phyloP scores from a whole-genome alignment of 2,888 invertebrate species.

The Caenorhabditis sp. region DNA sequence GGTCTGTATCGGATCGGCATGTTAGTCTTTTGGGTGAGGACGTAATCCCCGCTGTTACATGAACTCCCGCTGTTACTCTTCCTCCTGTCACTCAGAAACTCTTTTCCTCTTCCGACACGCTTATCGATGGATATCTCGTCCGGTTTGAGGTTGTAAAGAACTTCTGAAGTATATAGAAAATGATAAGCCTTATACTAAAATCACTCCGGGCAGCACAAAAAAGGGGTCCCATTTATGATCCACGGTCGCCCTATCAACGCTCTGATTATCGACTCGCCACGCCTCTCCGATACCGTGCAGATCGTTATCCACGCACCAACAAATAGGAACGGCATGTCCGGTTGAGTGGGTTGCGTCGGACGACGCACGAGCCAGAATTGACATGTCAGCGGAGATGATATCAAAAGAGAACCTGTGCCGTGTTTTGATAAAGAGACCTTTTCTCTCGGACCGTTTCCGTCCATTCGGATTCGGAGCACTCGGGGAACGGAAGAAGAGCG shows the following conservation, averaged over 20 bases:
- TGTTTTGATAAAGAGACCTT: conserved; percentile 24
- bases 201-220: too few relatives aligned
- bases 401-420: not conserved
- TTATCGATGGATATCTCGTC: not conserved
- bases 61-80: conserved; percentile 17
- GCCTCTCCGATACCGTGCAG: too few relatives aligned
- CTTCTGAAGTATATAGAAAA: too few relatives aligned
- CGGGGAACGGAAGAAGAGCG: too few relatives aligned
- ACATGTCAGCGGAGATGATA: conserved; percentile 45
- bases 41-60: conserved; percentile 7
- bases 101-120: conserved; percentile 1
- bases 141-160: too few relatives aligned
- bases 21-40: not conserved
- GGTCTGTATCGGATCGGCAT: too few relatives aligned
- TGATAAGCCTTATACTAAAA: too few relatives aligned
- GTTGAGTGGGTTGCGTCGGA: conserved; percentile 14
- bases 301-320: not conserved
- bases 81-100: not conserved
- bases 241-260: too few relatives aligned
- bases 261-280: too few relatives aligned
- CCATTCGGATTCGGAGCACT: too few relatives aligned
- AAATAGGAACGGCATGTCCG: conserved; percentile 9
- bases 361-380: conserved; percentile 28
- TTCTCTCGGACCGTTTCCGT: too few relatives aligned
- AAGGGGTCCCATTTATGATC: too few relatives aligned